Evolutionary conservation across 1,140 invertebrate genomes (phyloP).

Genomic region (Parapsyche elsis): DNA sequence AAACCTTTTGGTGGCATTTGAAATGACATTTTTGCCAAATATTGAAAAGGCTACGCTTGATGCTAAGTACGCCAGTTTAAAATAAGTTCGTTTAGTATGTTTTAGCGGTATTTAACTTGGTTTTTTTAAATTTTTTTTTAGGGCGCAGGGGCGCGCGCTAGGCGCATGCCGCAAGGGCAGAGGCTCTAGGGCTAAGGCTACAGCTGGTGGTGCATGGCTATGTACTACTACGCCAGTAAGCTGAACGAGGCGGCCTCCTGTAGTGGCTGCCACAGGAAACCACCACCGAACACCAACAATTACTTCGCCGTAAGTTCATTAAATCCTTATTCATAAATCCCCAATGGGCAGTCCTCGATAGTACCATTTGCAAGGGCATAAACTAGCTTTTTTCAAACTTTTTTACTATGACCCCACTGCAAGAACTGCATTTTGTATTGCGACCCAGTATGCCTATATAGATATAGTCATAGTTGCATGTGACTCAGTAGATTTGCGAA

Average conservation of each 20-base stretch:
- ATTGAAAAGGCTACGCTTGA: too few relatives aligned
- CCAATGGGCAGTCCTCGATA: too few relatives aligned
- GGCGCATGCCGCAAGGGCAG: neutral
- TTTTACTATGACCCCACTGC: too few relatives aligned
- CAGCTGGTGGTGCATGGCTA: slow-evolving; percentile 62
- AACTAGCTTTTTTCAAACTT: too few relatives aligned
- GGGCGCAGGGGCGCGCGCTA: neutral
- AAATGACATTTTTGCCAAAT: too few relatives aligned
- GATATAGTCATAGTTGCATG: too few relatives aligned
- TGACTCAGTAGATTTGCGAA: too few relatives aligned
- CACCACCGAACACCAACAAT: slow-evolving; percentile 49
- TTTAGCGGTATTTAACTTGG: neutral
- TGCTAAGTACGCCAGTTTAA: neutral
- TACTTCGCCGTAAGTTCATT: slow-evolving; percentile 44
- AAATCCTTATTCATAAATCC: too few relatives aligned
- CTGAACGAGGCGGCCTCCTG: slow-evolving; percentile 67
- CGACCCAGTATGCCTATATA: too few relatives aligned
- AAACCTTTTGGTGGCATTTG: too few relatives aligned
- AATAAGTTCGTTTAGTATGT: neutral
- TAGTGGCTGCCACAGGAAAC: slow-evolving; percentile 65
- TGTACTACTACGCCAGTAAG: slow-evolving; percentile 69
- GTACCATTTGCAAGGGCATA: too few relatives aligned
- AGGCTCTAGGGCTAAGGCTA: neutral
- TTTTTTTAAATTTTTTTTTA: neutral
- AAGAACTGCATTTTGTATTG: too few relatives aligned